Conservation (phyloP, 1,140 invertebrate genomes). For the Chrysoperla carnea region DNA sequence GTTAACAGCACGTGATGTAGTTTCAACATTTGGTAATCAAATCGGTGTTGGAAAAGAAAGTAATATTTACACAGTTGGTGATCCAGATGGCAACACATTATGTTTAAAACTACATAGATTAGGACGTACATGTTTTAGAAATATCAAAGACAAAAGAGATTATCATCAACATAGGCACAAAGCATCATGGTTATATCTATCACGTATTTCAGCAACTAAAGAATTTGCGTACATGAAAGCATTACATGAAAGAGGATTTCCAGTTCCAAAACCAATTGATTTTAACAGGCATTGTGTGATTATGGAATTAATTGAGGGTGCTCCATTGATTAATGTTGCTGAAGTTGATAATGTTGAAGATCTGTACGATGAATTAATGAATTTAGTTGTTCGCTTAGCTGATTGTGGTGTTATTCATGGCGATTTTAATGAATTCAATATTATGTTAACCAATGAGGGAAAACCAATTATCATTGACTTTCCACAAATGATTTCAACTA, state of each 20-base stretch:
- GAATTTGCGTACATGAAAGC: slow-evolving; percentile 99
- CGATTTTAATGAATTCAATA: slow-evolving; percentile 99
- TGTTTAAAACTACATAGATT: slow-evolving; percentile 90
- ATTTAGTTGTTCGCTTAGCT: slow-evolving; percentile 77
- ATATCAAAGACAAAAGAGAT: slow-evolving; percentile 90
- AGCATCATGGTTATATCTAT: slow-evolving; percentile 95
- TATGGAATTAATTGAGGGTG: slow-evolving; percentile 80
- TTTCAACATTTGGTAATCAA: slow-evolving; percentile 89
- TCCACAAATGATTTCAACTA: slow-evolving; percentile 96
- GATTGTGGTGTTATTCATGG: slow-evolving; percentile 95
- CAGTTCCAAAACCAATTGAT: slow-evolving; percentile 89
- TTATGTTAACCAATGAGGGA: slow-evolving; percentile 71
- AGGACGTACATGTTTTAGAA: slow-evolving; percentile 91
- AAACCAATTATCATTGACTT: slow-evolving; percentile 92
- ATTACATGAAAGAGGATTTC: slow-evolving; percentile 75
- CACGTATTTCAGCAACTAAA: slow-evolving; percentile 87
- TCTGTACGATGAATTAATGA: slow-evolving; percentile 92
- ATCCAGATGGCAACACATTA: slow-evolving; percentile 52
- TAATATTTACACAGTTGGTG: slow-evolving; percentile 77
- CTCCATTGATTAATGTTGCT: slow-evolving; percentile 62
- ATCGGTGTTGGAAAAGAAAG: slow-evolving; percentile 98
- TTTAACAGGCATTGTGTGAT: slow-evolving; percentile 92
- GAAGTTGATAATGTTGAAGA: slow-evolving; percentile 57
- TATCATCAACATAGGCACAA: slow-evolving; percentile 84
- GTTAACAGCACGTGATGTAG: slow-evolving; percentile 54